phyloP scores from a whole-genome alignment of 2,888 invertebrate genomes.

The Diogma glabrata region DNA sequence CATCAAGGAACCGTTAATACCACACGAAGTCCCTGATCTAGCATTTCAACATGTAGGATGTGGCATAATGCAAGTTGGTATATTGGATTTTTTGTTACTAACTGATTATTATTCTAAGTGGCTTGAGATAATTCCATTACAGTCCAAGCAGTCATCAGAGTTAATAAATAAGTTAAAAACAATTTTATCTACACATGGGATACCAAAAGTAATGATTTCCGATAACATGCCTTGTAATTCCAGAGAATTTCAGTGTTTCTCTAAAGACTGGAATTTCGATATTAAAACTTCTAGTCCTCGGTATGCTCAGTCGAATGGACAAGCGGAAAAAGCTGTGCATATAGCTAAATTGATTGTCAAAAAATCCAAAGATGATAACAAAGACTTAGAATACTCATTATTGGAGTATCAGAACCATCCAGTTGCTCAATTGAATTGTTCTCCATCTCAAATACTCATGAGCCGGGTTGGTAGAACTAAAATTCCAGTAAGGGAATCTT shows the following conservation, averaged over 20 bases:
- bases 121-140: slow-evolving; percentile 12
- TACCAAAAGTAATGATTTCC: background rate
- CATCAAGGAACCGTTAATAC: no score
- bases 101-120: slow-evolving; percentile 14
- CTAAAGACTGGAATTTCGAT: background rate
- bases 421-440: background rate
- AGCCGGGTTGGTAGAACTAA: background rate
- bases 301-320: background rate
- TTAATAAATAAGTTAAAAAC: slow-evolving; percentile 14
- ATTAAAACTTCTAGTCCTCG: background rate
- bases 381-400: background rate
- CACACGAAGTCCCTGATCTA: no score
- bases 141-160: background rate
- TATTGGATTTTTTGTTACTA: slow-evolving; percentile 6
- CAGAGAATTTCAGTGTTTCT: background rate
- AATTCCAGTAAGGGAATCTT: background rate
- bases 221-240: slow-evolving; percentile 10
- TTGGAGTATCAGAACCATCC: background rate
- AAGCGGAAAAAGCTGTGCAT: background rate
- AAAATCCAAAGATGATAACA: background rate
- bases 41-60: no score
- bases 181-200: slow-evolving; percentile 15
- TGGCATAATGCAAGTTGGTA: no score
- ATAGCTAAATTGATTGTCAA: background rate
- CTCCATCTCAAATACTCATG: no score